Conservation (phyloP, 2,113 vertebrate genomes). For the Sus scrofa region DNA sequence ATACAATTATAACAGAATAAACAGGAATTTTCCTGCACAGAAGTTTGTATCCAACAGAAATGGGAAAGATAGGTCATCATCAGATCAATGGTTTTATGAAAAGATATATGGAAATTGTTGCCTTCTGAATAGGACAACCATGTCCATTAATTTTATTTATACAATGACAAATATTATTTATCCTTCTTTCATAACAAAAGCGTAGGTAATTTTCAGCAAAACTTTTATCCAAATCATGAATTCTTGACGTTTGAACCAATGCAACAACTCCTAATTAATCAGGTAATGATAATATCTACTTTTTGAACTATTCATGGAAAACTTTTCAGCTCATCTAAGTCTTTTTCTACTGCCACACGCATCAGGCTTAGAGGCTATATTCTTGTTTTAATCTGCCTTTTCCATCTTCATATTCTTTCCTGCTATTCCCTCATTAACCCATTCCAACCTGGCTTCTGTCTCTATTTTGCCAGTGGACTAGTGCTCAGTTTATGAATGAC, state of each 20-base stretch:
- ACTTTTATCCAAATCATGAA: background rate
- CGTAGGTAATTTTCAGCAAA: background rate
- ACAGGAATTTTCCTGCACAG: background rate
- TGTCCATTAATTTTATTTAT: background rate
- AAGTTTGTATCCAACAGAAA: background rate
- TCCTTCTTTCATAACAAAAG: conserved; percentile 1
- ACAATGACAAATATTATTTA: background rate
- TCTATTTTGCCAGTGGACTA: background rate
- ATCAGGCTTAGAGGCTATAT: background rate
- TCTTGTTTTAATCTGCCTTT: background rate
- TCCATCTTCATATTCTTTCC: background rate
- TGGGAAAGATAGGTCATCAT: background rate
- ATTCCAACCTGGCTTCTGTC: background rate
- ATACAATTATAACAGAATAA: background rate
- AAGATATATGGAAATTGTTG: background rate
- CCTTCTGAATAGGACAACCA: background rate
- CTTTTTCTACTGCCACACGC: background rate
- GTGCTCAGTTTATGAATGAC: background rate
- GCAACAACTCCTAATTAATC: background rate
- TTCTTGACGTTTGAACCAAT: background rate
- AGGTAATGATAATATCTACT: background rate
- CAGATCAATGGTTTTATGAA: background rate
- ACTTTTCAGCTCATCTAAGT: background rate
- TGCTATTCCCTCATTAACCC: background rate
- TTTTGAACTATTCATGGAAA: background rate